Percentiles rank a stretch among this genome's conserved stretches.
Conservation (phyloP, 2,888 invertebrate genomes). For the Andricus curvator region DNA sequence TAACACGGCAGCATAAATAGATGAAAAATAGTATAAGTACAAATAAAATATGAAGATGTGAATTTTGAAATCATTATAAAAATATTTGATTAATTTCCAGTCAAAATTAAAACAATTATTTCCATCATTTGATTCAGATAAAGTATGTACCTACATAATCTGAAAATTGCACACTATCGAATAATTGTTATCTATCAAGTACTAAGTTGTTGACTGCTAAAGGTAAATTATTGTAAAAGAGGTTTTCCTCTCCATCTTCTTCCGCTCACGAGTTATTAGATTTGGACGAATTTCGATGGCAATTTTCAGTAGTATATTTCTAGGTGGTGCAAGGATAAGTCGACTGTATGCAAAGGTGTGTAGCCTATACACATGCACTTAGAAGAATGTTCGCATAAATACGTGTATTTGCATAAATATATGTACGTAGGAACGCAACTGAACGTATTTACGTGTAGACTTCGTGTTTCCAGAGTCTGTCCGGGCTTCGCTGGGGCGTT, state of each 20-base stretch:
- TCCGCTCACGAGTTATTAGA: no score
- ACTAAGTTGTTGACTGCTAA: neutral
- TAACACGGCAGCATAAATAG: no score
- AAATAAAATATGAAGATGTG: no score
- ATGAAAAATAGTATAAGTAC: no score
- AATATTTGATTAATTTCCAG: no score
- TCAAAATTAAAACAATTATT: no score
- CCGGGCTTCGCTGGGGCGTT: conserved; percentile 7
- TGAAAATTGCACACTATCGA: neutral
- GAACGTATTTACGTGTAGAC: conserved; percentile 17
- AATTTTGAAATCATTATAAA: no score
- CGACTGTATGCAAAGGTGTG: neutral
- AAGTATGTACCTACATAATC: neutral
- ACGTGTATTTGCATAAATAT: neutral
- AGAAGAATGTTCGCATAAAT: neutral
- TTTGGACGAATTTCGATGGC: neutral
- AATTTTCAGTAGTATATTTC: neutral
- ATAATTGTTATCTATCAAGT: neutral
- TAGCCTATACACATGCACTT: neutral
- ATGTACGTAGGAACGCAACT: conserved; percentile 40
- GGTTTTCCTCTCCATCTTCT: neutral
- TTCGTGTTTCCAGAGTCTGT: neutral
- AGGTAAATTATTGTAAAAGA: neutral
- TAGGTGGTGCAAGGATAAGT: neutral
- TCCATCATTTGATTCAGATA: no score